Evolutionary conservation across 2,888 invertebrate species (phyloP), one percentile per base, ranked within the genome.

Genomic region (Lepidonotus clava): DNA sequence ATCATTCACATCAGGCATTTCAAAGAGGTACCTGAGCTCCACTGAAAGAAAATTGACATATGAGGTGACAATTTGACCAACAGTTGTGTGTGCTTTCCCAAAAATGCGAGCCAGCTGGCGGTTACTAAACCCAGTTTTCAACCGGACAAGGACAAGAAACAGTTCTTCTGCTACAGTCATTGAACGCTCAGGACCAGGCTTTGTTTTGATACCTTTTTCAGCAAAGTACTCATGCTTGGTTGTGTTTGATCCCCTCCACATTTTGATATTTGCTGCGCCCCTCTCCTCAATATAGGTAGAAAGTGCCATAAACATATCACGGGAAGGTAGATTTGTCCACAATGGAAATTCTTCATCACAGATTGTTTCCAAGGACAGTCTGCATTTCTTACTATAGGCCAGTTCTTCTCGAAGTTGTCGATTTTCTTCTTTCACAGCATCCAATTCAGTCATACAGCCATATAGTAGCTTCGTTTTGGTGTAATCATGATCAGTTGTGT

Each of bases 291-390:
- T 2, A 21, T 32, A 71, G n/a, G 21, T 36, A 6, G 8, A 11
- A 11, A 71, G 71, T 5, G 32, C 71, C 28, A 71, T 32, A 21
- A 71, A 71, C 6, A 32, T 36, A 11, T 5, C 34, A 11, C 71
- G 28, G 21, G 71, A 71, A 32, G 71, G 71, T n/a, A 71, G 8
- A 32, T 71, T 71, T 14, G 71, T 71, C 71, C 71, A 71, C 32
- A 71, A 6, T 6, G 71, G 32, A 32, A 71, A 71, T 11, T 71
- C 71, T 4, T 71, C 34, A 71, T 71, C 71, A 32, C 14, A 18
- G 6, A 71, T 6, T 6, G 28, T 32, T 11, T 11, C 71, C 5
- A 71, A 34, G 6, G 32, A 71, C 34, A 71, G 71, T 2, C 2
- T 32, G 6, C n/a, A 4, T 6, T 2, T n/a, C n/a, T 71, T 32